Base-by-base conservation (phyloP, 2,113 vertebrate species). In the Castor canadensis region DNA sequence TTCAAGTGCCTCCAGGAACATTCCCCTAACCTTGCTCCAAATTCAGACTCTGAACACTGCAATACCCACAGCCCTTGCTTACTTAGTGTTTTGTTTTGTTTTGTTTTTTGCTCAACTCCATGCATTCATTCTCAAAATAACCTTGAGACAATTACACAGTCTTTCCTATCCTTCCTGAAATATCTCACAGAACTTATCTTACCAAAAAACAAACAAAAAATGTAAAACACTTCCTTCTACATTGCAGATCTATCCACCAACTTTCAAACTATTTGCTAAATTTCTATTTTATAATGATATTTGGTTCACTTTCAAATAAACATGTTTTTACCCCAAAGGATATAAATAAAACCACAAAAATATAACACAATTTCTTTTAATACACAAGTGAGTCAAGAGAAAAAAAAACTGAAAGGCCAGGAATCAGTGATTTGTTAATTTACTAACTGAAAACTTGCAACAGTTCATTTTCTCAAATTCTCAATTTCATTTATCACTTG, bases 301-400 rank as follows among this genome's bases (percentile, higher is more conserved):
- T 91, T 16, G 58, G 32, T 84, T 93, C 40, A 54, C 12, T 76
- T 81, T 89, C 66, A 60, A 93, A 67, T 84, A 91, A 94, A 69
- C 17, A 92, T 28, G 3, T 60, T 91, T 95, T 77, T 62, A 77
- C 12, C 15, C 32, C 1, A 85, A 86, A 93, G 19, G 12, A 40
- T 76, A n/a, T n/a, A n/a, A n/a, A 81, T 88, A 77, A 84, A 90
- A 88, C 4, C 40, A n/a, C 32, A 89, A 86, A 89, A 80, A 82
- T 45, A 89, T 4, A 82, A 58, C 52, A 91, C 28, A 43, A 75
- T 67, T 92, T 81, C 67, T 85, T 12, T 38, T 71, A 32, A 83
- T 5, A 82, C 15, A 49, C 3, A 13, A n/a, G n/a, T 11, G 19
- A 72, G n/a, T 32, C 64, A 72, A 47, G 30, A 86, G 22, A 89